These are phyloP conservation scores for Gallinago media DNA, from an alignment of 2,113 vertebrate genomes.

Conservation along the genomic window DNA sequence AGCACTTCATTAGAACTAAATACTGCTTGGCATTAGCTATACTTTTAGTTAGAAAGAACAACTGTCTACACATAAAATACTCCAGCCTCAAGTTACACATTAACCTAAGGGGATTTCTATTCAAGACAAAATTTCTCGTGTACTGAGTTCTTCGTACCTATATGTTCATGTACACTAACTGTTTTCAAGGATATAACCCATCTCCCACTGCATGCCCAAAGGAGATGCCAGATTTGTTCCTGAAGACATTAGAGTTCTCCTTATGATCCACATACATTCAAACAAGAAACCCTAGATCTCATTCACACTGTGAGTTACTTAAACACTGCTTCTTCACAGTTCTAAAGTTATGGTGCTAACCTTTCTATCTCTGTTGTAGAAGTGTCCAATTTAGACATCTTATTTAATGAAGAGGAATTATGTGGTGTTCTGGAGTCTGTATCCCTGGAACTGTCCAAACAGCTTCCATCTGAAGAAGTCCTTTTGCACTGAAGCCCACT, in stretches of 20 bases:
- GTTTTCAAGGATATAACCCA: neutral
- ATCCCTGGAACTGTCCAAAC: conserved; percentile 86
- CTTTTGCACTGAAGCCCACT: conserved; percentile 84
- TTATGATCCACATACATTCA: neutral
- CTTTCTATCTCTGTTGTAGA: conserved; percentile 75
- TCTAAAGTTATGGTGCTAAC: conserved; percentile 63
- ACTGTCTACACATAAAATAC: neutral
- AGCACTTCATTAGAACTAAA: neutral
- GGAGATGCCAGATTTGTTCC: neutral
- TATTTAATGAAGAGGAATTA: conserved; percentile 77
- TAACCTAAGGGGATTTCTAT: neutral
- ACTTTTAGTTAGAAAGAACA: neutral
- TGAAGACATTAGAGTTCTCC: neutral
- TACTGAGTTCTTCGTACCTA: neutral
- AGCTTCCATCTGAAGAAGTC: conserved; percentile 83
- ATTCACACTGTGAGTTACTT: neutral
- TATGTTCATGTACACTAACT: neutral
- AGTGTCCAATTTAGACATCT: conserved; percentile 72
- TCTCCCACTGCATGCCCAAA: neutral
- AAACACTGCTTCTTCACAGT: neutral
- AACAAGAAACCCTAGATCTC: neutral
- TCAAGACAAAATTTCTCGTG: neutral
- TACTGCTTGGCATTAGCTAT: neutral
- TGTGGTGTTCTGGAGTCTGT: conserved; percentile 83
- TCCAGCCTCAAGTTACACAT: neutral